Base-by-base conservation (phyloP, 2,888 invertebrate species). In the Yponomeuta evonymella region DNA sequence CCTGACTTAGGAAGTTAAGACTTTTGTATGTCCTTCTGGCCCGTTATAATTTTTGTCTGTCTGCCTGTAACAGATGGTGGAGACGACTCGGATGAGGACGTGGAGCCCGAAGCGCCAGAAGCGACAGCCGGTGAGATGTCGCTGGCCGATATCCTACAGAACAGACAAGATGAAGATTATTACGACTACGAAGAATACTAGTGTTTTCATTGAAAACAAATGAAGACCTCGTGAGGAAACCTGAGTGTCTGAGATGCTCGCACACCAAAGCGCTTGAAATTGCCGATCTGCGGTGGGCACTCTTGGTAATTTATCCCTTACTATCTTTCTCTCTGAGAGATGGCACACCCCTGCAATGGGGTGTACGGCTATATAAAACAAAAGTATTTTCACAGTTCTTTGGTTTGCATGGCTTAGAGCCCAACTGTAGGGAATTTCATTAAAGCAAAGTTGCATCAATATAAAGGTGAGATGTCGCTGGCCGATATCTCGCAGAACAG, bases 121-220 rank as follows among this genome's bases (percentile, higher is more conserved):
- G 90, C 90, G 15, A 79, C 79, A 0, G 80, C 80, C 36, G 84
- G 81, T 1, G 93, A 94, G 77, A 79, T 94, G 64, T 94, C 94
- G 0, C 81, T 94, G 0, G 93, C 93, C 15, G 93, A 93, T 71
- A 93, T 94, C 90, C 79, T 94, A 58, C 95, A 95, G 76, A 93
- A 94, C 72, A 94, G 94, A 29, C 94, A 94, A 30, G 94, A 94
- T 0, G 94, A 95, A 48, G 94, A 94, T 10, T 94, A 95, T 69
- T 95, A 95, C 75, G 95, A 93, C 71, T 95, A 94, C 74, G 95
- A 96, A 71, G 96, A 96, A 73, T 95, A 96, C 72, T 94, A 93
- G 51, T 33, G 33, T 5, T 33, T 2, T 43, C 23, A 23, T 23
- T 23, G 23, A 23, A 23, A 23, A 23, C 23, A 23, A 23, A 23